Base-by-base conservation (phyloP, 2,888 invertebrate species). In the Auanema sp. region DNA sequence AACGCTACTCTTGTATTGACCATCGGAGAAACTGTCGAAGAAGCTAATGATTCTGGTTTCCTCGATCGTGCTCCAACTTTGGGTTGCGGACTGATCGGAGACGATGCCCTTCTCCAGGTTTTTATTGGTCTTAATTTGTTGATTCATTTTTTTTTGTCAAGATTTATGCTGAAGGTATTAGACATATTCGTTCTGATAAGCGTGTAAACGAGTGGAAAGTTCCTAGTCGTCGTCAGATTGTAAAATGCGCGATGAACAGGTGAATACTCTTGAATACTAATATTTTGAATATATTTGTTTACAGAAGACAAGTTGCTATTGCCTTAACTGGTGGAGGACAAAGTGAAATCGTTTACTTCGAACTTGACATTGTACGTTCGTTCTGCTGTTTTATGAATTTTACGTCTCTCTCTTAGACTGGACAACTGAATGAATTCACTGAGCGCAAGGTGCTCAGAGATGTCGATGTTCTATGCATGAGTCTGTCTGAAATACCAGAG, bases 21-120 rank as follows among this genome's bases (percentile, higher is more conserved):
- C 79, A 98, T 99, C 84, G 98, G 98, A 77, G 98, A 98, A 86
- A 98, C 97, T 14, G 98, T 99, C n/a, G 98, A 99, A 86, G 98
- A 99, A 90, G 98, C 98, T 24, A 95, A 97, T 0, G 98, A 99
- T 86, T 97, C 97, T 69, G 98, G 98, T 51, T 98, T 99, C 85
- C 88, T 98, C 81, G 97, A 97, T 66, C 98, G 97, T 0, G 97
- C 97, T 0, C 96, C 97, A 0, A 99, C 98, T 0, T 87, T 99
- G n/a, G 92, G 93, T 70, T 98, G 98, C 86, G 93, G 95, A 11
- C 92, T 96, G 42, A 89, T 99, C 33, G 97, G 97, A 60, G 96
- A 93, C 83, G 97, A 99, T 86, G 95, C 97, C 0, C 87, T 98
- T 24, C 94, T 98, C 1, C 98, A 98, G 89, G 95, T 91, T 41